These are phyloP conservation scores for Zeuzera pyrina DNA, from an alignment of 2,888 invertebrate species.

Conservation along the genomic window DNA sequence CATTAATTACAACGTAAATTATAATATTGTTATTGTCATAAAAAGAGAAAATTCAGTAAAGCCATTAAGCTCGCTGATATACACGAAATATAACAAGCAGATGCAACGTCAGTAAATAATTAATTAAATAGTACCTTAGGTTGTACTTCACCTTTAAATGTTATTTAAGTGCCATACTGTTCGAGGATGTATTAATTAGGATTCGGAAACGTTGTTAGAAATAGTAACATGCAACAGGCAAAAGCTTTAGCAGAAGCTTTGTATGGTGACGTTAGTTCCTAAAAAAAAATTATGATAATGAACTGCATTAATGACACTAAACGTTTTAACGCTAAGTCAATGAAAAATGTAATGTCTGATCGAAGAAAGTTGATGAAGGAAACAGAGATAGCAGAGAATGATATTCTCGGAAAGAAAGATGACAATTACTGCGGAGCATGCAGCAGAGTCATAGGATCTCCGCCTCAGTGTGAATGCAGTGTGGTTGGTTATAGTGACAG, in stretches of 20 bases:
- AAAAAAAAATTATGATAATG: too few species aligned
- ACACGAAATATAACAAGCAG: constrained; percentile 64
- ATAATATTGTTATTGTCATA: constrained; percentile 42
- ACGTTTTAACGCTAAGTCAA: background rate
- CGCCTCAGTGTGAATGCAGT: constrained; percentile 40
- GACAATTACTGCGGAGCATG: constrained; percentile 23
- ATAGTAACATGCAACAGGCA: constrained; percentile 49
- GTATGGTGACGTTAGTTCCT: background rate
- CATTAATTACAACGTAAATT: constrained; percentile 53
- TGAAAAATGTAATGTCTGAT: constrained; percentile 8
- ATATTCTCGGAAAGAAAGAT: constrained; percentile 1
- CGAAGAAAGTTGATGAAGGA: constrained; percentile 1
- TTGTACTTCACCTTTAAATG: constrained; percentile 41
- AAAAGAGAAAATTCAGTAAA: constrained; percentile 69
- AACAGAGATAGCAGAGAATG: too few species aligned
- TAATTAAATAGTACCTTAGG: constrained; percentile 36
- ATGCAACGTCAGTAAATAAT: constrained; percentile 54
- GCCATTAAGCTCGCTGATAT: constrained; percentile 62
- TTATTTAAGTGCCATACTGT: constrained; percentile 71
- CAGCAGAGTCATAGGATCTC: constrained; percentile 14
- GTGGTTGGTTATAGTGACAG: constrained; percentile 50
- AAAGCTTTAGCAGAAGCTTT: constrained; percentile 35
- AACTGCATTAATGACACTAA: too few species aligned
- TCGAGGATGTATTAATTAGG: constrained; percentile 53
- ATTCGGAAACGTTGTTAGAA: constrained; percentile 40